Base-by-base conservation (phyloP, 2,888 invertebrate species). In the Chydorus sphaericus region DNA sequence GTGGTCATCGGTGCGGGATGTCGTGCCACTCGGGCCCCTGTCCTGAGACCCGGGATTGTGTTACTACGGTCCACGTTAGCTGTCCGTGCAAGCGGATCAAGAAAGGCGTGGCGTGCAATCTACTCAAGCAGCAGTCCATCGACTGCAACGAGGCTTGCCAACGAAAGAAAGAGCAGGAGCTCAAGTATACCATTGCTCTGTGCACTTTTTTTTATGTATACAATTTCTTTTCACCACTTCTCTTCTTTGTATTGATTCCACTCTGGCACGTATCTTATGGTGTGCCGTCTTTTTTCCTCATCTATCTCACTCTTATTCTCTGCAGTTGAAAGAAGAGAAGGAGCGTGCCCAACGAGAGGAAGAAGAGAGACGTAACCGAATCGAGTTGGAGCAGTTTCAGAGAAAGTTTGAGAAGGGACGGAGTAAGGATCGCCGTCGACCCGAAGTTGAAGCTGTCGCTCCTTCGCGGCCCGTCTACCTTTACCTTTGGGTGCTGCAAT, bases 71-170 rank as follows among this genome's bases (percentile, higher is more conserved):
- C 0, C 85, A 84, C 68, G 70, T 88, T 0, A 74, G 77, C 57
- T 93, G 93, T 63, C 71, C 75, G 31, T 93, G 93, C 67, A 83
- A 83, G 62, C 77, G 83, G 58, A 69, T 85, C 7, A 88, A 83
- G 68, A 77, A 79, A 63, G 83, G 89, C 63, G 73, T 82, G 59
- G 72, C 77, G 0, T 89, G 89, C 63, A 79, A 80, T 62, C 74
- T 79, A 30, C 38, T 48, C 16, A 48, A 62, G 58, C n/a, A 44
- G 56, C 1, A 10, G 68, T 66, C 64, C 14, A 67, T 86, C 2
- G 63, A 67, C 1, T 86, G 85, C 65, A 82, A 87, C 65, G 75
- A 75, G 2, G 68, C 72, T 8, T 88, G 88, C 66, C 67, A 71
- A 53, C 70, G 71, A 16, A 81, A 79, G 61, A 76, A 75, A 62